A percentile compares a stretch with the other conserved stretches of the same genome.
phyloP scores from a whole-genome alignment of 2,113 vertebrate species.

The Platichthys flesus region DNA sequence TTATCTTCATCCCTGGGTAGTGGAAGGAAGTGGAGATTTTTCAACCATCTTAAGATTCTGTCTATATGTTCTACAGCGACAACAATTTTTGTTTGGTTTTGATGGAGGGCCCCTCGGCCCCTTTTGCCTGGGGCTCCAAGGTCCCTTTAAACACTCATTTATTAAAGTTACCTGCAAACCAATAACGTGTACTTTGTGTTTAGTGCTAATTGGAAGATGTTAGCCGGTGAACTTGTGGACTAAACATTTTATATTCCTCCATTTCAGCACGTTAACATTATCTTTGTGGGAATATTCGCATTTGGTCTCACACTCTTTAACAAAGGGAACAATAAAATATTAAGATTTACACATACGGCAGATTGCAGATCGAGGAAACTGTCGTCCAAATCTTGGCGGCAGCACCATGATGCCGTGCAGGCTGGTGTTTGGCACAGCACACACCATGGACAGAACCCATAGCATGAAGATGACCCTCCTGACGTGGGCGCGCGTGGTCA shows the following conservation, averaged over 20 bases:
- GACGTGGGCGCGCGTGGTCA: slow-evolving; percentile 73
- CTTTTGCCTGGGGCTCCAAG: too few relatives aligned
- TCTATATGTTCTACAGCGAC: too few relatives aligned
- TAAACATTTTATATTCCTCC: too few relatives aligned
- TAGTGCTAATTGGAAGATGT: too few relatives aligned
- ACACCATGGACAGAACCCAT: slow-evolving; percentile 79
- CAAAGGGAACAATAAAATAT: background rate
- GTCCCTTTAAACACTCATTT: too few relatives aligned
- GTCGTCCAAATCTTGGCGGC: slow-evolving; percentile 55
- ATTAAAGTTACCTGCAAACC: background rate
- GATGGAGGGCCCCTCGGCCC: background rate
- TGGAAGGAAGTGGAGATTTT: too few relatives aligned
- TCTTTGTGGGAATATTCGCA: too few relatives aligned
- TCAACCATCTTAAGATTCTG: too few relatives aligned
- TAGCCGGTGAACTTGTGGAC: too few relatives aligned
- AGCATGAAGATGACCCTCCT: slow-evolving; percentile 74
- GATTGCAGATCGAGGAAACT: slow-evolving; percentile 73
- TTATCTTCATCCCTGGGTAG: too few relatives aligned
- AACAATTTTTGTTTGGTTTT: background rate
- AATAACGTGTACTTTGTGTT: too few relatives aligned
- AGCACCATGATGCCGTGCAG: slow-evolving; percentile 71
- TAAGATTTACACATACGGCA: slow-evolving; percentile 62
- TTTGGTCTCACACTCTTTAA: background rate
- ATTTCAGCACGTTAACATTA: too few relatives aligned
- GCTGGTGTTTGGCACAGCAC: slow-evolving; percentile 80